Conservation (phyloP, 2,113 vertebrate species). For the Cyanoderma ruficeps region DNA sequence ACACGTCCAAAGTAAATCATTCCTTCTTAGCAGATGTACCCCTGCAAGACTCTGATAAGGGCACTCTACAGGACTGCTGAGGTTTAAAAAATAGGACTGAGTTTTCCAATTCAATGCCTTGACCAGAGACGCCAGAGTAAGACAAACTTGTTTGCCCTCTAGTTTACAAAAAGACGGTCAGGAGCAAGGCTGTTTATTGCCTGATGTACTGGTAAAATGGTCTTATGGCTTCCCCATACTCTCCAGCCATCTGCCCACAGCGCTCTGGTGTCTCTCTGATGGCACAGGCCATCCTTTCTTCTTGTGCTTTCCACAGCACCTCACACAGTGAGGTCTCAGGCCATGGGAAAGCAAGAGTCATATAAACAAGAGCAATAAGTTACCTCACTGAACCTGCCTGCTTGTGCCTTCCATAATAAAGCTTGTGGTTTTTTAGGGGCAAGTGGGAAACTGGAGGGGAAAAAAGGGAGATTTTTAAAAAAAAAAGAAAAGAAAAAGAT, state of each 20-base stretch:
- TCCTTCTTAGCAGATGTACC: background rate
- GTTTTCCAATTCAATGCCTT: background rate
- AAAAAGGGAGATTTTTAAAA: background rate
- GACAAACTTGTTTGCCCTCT: background rate
- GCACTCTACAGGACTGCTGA: background rate
- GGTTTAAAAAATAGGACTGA: background rate
- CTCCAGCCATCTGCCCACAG: background rate
- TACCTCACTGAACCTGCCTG: background rate
- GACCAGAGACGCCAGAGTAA: background rate
- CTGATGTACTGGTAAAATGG: background rate
- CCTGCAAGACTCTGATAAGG: background rate
- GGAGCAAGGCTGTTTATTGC: background rate
- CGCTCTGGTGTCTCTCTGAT: background rate
- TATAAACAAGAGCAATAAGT: background rate
- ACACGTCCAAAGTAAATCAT: background rate
- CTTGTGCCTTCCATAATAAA: background rate
- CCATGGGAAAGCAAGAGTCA: background rate
- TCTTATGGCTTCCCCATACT: background rate
- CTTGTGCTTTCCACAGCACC: background rate
- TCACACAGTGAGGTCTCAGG: fast-evolving
- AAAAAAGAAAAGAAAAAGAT: no score
- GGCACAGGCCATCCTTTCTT: background rate
- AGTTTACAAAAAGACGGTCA: background rate
- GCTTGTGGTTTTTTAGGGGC: background rate
- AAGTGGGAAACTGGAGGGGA: background rate